phyloP scores from a whole-genome alignment of 2,113 vertebrate species.

The Merops nubicus region DNA sequence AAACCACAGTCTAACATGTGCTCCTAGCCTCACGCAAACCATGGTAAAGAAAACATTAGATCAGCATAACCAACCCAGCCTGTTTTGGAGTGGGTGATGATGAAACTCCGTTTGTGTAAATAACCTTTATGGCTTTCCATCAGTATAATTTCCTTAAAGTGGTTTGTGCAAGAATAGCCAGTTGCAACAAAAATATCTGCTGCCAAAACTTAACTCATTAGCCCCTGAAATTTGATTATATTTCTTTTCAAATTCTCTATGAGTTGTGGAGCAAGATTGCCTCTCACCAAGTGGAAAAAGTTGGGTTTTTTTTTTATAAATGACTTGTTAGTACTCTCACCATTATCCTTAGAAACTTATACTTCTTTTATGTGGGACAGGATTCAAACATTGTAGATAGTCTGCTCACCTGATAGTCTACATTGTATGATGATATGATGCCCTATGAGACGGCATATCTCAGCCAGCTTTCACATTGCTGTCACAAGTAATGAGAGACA shows the following conservation, averaged over 20 bases:
- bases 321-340: not conserved
- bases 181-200: not conserved
- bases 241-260: not conserved
- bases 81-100: not conserved
- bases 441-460: not conserved
- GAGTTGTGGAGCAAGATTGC: not conserved
- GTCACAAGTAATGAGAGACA: not conserved
- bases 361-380: not conserved
- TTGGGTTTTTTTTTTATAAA: not conserved
- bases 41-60: not conserved
- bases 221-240: not conserved
- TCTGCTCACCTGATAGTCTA: not conserved
- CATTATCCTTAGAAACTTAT: not conserved
- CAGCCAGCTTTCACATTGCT: not conserved
- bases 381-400: not conserved
- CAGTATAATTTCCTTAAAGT: not conserved
- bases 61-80: not conserved
- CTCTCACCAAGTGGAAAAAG: not conserved
- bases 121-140: not conserved
- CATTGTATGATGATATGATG: not conserved
- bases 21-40: not conserved
- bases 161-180: not conserved
- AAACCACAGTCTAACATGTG: not conserved
- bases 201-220: not conserved
- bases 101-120: constrained; percentile 15